Evolutionary conservation across 2,797 vertebrate genomes (phyloP).

Genomic region (Nyctibius grandis): DNA sequence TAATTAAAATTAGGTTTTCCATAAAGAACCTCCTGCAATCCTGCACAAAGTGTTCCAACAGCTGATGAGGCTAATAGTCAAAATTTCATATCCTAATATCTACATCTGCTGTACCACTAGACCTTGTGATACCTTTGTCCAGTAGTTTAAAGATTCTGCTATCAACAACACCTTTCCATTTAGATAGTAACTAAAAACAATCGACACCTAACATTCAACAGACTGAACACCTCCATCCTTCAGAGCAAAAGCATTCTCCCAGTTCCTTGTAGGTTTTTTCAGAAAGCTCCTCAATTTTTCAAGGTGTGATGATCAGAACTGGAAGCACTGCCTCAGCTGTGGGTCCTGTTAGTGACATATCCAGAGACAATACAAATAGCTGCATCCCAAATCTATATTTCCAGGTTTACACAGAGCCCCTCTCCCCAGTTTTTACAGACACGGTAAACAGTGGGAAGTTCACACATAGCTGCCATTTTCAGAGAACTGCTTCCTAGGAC

Average conservation of each 20-base stretch:
- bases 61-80: background rate
- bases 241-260: background rate
- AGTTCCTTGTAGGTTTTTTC: background rate
- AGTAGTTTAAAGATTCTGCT: background rate
- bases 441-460: background rate
- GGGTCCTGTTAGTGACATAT: background rate
- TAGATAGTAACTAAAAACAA: background rate
- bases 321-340: background rate
- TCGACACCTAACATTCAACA: background rate
- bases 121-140: background rate
- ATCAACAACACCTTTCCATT: background rate
- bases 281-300: background rate
- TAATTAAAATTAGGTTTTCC: background rate
- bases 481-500: background rate
- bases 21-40: background rate
- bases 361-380: background rate
- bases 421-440: background rate
- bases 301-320: background rate
- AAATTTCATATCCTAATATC: background rate
- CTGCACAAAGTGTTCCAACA: background rate
- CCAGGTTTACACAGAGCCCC: background rate
- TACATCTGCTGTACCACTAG: background rate
- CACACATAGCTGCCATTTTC: background rate
- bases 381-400: background rate
- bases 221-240: background rate